Percentiles rank a stretch among this genome's conserved stretches.
These are phyloP conservation scores for Trinorchestia longiramus DNA, from an alignment of 1,140 invertebrate genomes.

Conservation along the genomic window DNA sequence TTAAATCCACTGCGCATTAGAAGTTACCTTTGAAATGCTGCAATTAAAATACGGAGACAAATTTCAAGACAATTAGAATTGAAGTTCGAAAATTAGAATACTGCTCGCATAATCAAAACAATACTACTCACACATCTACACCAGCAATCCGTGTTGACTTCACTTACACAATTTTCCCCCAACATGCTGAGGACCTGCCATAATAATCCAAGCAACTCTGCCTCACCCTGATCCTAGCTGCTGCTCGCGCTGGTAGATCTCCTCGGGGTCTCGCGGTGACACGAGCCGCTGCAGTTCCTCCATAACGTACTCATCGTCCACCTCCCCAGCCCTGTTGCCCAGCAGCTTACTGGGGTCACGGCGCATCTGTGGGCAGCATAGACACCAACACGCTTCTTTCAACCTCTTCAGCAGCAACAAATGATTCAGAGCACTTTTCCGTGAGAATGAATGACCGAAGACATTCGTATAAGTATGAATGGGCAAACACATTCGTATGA, in stretches of 20 bases:
- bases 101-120: too few relatives aligned
- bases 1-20: too few relatives aligned
- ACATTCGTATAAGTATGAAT: too few relatives aligned
- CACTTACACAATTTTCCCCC: not conserved
- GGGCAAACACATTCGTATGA: too few relatives aligned
- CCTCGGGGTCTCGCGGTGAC: conserved; percentile 81
- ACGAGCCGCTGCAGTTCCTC: conserved; percentile 84
- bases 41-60: too few relatives aligned
- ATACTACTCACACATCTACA: too few relatives aligned
- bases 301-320: conserved; percentile 85
- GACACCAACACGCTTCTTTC: not conserved
- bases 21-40: too few relatives aligned
- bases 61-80: too few relatives aligned
- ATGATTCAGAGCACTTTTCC: too few relatives aligned
- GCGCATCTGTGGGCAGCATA: conserved; percentile 65
- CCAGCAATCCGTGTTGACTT: not conserved
- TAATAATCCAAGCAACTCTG: not conserved
- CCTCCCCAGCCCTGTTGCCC: conserved; percentile 72
- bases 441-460: too few relatives aligned
- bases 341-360: conserved; percentile 69
- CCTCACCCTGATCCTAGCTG: conserved; percentile 85
- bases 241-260: conserved; percentile 84
- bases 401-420: too few relatives aligned
- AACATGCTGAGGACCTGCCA: not conserved
- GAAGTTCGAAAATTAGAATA: too few relatives aligned